Evolutionary conservation across 1,140 invertebrate genomes (phyloP).

Genomic region (Parapsyche elsis): DNA sequence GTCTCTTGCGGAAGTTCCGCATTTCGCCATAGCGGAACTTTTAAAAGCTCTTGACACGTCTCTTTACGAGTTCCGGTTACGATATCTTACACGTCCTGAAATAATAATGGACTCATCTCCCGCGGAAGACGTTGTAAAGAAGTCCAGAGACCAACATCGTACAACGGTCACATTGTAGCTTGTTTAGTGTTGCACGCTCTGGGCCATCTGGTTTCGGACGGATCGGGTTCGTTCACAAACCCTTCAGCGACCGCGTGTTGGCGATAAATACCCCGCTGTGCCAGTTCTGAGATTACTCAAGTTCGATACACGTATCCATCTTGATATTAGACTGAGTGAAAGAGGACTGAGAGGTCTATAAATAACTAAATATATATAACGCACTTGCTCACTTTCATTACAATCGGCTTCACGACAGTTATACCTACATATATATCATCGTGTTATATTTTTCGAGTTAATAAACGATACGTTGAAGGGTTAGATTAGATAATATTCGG

Average conservation of each 20-base stretch:
- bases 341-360: too few relatives aligned
- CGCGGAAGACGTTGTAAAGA: constrained; percentile 15
- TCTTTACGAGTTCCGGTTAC: constrained; percentile 14
- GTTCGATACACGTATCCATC: too few relatives aligned
- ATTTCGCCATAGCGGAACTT: neutral
- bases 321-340: too few relatives aligned
- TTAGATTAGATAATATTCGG: neutral
- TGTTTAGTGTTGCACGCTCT: constrained; percentile 25
- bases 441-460: too few relatives aligned
- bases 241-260: neutral
- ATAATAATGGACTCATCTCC: constrained; percentile 32
- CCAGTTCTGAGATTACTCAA: too few relatives aligned
- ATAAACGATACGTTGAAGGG: too few relatives aligned
- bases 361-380: too few relatives aligned
- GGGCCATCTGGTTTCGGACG: constrained; percentile 28
- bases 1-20: too few relatives aligned
- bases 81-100: constrained; percentile 26
- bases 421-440: too few relatives aligned
- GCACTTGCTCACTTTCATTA: too few relatives aligned
- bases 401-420: too few relatives aligned
- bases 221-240: constrained; percentile 9
- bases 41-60: neutral
- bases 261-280: too few relatives aligned
- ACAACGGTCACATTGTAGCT: constrained; percentile 36
- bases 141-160: constrained; percentile 15